phyloP scores from a whole-genome alignment of 2,113 vertebrate species.

The Agelaius phoeniceus region DNA sequence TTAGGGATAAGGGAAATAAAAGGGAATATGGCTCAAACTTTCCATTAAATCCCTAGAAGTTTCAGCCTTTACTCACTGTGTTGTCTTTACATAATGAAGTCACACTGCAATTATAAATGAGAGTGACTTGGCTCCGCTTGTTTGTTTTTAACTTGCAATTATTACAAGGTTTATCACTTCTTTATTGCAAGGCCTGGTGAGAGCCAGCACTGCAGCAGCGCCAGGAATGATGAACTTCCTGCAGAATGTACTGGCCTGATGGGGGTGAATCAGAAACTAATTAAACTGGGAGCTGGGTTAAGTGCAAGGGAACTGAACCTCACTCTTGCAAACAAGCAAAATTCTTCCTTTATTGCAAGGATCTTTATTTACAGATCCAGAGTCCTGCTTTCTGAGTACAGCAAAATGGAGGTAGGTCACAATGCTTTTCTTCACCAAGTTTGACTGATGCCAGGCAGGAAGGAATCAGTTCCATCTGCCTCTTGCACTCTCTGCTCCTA shows the following conservation, averaged over 20 bases:
- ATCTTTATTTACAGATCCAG: background rate
- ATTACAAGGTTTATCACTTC: conserved; percentile 55
- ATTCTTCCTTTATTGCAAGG: background rate
- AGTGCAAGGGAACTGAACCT: conserved; percentile 26
- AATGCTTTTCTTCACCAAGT: background rate
- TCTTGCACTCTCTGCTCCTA: background rate
- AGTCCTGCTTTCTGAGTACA: background rate
- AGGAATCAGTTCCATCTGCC: background rate
- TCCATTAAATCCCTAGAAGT: conserved; percentile 41
- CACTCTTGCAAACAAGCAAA: background rate
- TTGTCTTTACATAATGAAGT: conserved; percentile 57
- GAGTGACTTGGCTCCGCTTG: conserved; percentile 46
- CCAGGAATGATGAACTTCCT: conserved; percentile 57
- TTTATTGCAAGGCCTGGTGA: conserved; percentile 25
- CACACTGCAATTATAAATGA: conserved; percentile 53
- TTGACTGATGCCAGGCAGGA: background rate
- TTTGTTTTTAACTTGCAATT: conserved; percentile 53
- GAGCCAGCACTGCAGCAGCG: conserved; percentile 24
- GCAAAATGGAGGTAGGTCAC: background rate
- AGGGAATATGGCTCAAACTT: background rate
- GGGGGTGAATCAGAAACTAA: conserved; percentile 45
- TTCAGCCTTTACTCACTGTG: background rate
- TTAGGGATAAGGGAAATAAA: background rate
- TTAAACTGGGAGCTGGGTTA: conserved; percentile 51
- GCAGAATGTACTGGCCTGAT: conserved; percentile 51